phyloP scores from a whole-genome alignment of 2,888 invertebrate genomes.

The Tanaodytes sp. region DNA sequence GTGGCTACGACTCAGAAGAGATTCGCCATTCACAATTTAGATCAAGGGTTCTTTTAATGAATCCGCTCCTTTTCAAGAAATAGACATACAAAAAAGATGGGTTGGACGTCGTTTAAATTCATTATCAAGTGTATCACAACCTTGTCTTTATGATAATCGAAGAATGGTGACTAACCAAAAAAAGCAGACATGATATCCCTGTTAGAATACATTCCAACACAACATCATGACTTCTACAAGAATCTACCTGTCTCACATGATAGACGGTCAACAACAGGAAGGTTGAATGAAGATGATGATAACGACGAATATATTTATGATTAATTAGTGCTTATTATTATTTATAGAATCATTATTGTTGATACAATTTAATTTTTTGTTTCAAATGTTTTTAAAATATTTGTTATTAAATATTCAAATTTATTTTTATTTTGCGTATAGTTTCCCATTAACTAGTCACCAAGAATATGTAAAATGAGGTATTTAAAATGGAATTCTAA shows the following conservation, averaged over 20 bases:
- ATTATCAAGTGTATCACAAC: not conserved
- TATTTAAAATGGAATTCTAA: no score
- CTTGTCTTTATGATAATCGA: not conserved
- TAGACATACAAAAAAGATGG: not conserved
- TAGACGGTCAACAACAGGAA: not conserved
- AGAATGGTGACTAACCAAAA: not conserved
- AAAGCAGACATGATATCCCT: constrained; percentile 8
- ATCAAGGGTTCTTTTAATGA: not conserved
- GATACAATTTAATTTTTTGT: no score
- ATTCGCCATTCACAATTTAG: not conserved
- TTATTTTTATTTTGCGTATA: no score
- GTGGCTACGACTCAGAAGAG: not conserved
- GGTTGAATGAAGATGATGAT: not conserved
- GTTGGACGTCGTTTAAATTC: not conserved
- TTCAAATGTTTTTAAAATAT: no score
- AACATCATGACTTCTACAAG: not conserved
- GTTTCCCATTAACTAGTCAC: no score
- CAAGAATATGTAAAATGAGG: no score
- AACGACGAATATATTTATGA: constrained; percentile 4
- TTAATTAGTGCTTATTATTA: no score
- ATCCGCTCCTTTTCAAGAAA: constrained; percentile 2
- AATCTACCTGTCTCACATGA: not conserved
- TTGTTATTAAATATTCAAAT: no score
- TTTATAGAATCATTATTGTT: no score
- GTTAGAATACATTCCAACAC: not conserved